phyloP scores from a whole-genome alignment of 2,888 invertebrate genomes.

The Liodrosophila aerea region DNA sequence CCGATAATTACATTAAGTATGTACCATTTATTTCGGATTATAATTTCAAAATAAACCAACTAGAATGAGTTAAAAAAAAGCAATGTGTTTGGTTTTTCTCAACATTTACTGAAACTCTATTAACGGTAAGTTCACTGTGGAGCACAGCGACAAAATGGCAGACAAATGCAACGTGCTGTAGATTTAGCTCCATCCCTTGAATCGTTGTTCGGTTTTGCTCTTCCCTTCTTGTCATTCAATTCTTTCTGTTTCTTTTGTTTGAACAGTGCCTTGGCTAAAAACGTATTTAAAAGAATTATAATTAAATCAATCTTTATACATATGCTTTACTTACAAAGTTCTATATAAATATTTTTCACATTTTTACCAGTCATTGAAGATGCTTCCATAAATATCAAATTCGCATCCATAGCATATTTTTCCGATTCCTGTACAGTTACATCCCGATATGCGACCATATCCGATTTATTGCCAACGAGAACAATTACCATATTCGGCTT shows the following conservation, averaged over 20 bases:
- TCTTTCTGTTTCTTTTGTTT: not conserved
- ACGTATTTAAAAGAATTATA: not conserved
- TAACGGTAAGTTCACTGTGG: conserved; percentile 4
- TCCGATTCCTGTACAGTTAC: conserved; percentile 25
- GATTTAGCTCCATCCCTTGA: too few relatives aligned
- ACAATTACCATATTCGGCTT: conserved; percentile 18
- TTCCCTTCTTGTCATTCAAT: not conserved
- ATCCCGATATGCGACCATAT: conserved; percentile 16
- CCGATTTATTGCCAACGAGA: conserved; percentile 40
- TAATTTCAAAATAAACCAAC: conserved; percentile 66
- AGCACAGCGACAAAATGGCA: too few relatives aligned
- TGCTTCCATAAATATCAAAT: conserved; percentile 38
- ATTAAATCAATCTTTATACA: too few relatives aligned
- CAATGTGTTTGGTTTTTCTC: not conserved
- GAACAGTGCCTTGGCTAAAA: conserved; percentile 18
- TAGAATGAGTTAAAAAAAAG: conserved; percentile 61
- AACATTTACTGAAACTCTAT: not conserved
- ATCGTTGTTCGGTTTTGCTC: not conserved
- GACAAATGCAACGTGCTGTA: too few relatives aligned
- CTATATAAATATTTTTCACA: conserved; percentile 23
- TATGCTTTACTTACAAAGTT: conserved; percentile 24
- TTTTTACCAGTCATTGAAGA: conserved; percentile 6
- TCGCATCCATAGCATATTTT: conserved; percentile 18
- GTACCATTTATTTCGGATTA: conserved; percentile 52
- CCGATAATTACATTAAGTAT: conserved; percentile 44